These are phyloP conservation scores for Romanogobio albipinnatus DNA, from an alignment of 2,113 vertebrate genomes.

Conservation along the genomic window DNA sequence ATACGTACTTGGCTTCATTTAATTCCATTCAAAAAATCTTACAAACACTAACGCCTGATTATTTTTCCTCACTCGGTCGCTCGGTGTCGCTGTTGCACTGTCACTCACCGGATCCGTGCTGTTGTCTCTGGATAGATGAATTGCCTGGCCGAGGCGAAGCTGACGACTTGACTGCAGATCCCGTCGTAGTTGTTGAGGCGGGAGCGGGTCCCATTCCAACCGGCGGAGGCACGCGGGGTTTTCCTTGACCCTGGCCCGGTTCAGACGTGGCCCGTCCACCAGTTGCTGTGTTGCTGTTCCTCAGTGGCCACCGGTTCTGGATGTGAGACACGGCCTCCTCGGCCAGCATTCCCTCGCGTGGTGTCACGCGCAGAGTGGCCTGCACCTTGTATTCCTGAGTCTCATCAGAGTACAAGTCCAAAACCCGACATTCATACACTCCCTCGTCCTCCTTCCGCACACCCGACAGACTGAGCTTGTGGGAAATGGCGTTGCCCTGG, in stretches of 20 bases:
- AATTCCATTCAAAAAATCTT: background rate
- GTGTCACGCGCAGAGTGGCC: constrained; percentile 81
- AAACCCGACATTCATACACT: constrained; percentile 91
- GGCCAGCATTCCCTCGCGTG: constrained; percentile 85
- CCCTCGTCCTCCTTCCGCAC: constrained; percentile 89
- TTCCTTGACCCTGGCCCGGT: constrained; percentile 69
- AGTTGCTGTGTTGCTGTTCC: constrained; percentile 72
- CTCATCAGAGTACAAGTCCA: constrained; percentile 88
- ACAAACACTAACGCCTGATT: background rate
- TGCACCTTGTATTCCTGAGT: constrained; percentile 88
- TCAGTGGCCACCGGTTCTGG: constrained; percentile 83
- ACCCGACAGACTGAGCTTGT: constrained; percentile 87
- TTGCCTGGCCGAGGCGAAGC: constrained; percentile 78
- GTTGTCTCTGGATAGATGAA: constrained; percentile 81
- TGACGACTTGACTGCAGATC: constrained; percentile 75
- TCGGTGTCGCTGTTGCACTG: constrained; percentile 68
- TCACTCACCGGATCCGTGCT: constrained; percentile 83
- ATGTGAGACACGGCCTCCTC: constrained; percentile 93
- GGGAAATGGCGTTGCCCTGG: constrained; percentile 94
- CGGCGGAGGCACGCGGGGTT: constrained; percentile 67
- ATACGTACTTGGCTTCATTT: background rate
- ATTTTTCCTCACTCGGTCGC: constrained; percentile 33
- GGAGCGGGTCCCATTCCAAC: constrained; percentile 65
- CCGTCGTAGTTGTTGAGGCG: constrained; percentile 64
- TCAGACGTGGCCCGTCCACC: constrained; percentile 71